Evolutionary conservation across 2,113 vertebrate genomes (phyloP).

Genomic region (cattle (Bos taurus)): DNA sequence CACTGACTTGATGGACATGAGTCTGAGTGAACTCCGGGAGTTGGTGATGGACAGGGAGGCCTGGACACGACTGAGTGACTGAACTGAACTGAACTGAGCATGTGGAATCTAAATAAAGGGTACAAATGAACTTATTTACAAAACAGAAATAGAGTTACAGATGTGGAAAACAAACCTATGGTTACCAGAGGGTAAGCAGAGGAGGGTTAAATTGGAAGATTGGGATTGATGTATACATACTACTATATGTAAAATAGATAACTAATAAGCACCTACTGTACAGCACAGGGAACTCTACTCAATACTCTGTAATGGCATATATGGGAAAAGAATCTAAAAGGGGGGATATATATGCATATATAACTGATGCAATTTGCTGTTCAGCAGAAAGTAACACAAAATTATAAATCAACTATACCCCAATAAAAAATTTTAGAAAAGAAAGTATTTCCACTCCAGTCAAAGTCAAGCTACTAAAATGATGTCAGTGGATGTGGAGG

Average conservation of each 20-base stretch:
- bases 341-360: not conserved
- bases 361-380: not conserved
- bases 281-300: not conserved
- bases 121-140: not conserved
- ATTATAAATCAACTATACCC: not conserved
- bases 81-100: no score
- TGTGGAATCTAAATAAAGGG: not conserved
- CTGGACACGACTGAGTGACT: no score
- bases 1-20: no score
- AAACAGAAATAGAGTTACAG: not conserved
- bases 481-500: accelerated
- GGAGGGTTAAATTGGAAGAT: not conserved
- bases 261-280: not conserved
- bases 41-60: no score
- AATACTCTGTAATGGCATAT: not conserved
- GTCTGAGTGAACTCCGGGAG: no score
- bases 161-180: not conserved
- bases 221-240: not conserved
- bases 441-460: not conserved
- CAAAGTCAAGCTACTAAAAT: not conserved
- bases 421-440: not conserved
- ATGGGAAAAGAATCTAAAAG: not conserved
- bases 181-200: not conserved
- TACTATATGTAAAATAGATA: not conserved
- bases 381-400: not conserved